These are phyloP conservation scores for Anthopleura xanthogrammica DNA, from an alignment of 92 coral and sea anemone genomes.

Conservation along the genomic window DNA sequence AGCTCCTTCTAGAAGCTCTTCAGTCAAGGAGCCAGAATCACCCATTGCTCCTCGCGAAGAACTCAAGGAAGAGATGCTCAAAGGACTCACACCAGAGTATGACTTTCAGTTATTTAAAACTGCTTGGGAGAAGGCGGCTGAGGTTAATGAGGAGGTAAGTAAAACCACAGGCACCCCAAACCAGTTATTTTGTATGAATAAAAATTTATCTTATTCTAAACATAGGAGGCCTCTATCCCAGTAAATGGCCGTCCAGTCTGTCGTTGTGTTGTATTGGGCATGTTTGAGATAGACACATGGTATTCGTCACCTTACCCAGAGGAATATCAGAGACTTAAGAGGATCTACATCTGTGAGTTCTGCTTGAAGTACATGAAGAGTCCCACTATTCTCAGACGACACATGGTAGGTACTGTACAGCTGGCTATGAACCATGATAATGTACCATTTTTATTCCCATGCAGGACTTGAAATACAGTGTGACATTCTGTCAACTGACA, in stretches of 20 bases:
- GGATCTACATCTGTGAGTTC: conserved; percentile 95
- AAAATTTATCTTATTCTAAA: neutral
- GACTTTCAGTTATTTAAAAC: conserved; percentile 86
- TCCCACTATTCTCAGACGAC: conserved; percentile 85
- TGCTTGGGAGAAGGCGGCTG: conserved; percentile 82
- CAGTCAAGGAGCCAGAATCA: conserved; percentile 25
- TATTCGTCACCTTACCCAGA: conserved; percentile 98
- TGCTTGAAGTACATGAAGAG: conserved; percentile 96
- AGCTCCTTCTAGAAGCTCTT: conserved; percentile 22
- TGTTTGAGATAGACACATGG: conserved; percentile 92
- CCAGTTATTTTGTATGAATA: too few relatives aligned
- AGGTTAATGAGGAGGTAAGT: conserved; percentile 90
- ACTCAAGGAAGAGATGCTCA: conserved; percentile 74
- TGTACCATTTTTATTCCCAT: too few relatives aligned
- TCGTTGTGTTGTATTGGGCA: conserved; percentile 88
- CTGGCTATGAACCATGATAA: too few relatives aligned
- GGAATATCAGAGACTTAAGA: conserved; percentile 88
- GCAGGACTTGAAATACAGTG: too few relatives aligned
- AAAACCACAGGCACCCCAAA: neutral
- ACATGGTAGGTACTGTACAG: conserved; percentile 78
- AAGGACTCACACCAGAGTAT: conserved; percentile 65
- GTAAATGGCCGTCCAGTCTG: conserved; percentile 60
- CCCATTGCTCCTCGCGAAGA: conserved; percentile 56
- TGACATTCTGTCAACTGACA: too few relatives aligned
- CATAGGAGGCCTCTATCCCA: conserved; percentile 59